phyloP scores from a whole-genome alignment of 2,888 invertebrate genomes.

The Mythimna ferrago region DNA sequence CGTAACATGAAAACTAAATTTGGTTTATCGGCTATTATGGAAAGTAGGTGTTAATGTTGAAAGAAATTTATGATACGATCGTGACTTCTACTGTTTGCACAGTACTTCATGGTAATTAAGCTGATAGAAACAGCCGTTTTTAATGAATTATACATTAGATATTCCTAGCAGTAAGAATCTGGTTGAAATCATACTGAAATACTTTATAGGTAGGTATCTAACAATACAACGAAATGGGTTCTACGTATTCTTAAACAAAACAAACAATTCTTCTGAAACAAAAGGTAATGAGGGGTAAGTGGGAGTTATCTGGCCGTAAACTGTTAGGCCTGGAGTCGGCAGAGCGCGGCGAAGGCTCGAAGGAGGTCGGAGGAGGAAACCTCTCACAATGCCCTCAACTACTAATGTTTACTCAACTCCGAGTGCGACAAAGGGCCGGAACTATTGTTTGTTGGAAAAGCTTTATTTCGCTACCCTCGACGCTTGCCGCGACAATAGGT shows the following conservation, averaged over 20 bases:
- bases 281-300: constrained; percentile 85
- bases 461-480: constrained; percentile 90
- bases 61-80: constrained; percentile 87
- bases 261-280: constrained; percentile 82
- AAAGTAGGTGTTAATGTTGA: constrained; percentile 90
- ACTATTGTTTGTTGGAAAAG: constrained; percentile 91
- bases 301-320: constrained; percentile 85
- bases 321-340: constrained; percentile 77
- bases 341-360: constrained; percentile 60
- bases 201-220: neutral
- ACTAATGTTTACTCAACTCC: constrained; percentile 90
- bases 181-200: neutral
- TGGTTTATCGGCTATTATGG: constrained; percentile 91
- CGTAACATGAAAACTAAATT: constrained; percentile 90
- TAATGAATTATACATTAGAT: constrained; percentile 22
- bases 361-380: constrained; percentile 63
- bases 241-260: constrained; percentile 64
- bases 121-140: constrained; percentile 17
- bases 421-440: constrained; percentile 89
- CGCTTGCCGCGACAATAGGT: constrained; percentile 88
- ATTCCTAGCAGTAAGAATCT: neutral
- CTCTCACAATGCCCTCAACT: constrained; percentile 85
- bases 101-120: constrained; percentile 73
- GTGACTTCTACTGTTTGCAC: constrained; percentile 85
- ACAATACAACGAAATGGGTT: constrained; percentile 3